These are phyloP conservation scores for Philaethria dido DNA, from an alignment of 2,888 invertebrate species.

Conservation along the genomic window DNA sequence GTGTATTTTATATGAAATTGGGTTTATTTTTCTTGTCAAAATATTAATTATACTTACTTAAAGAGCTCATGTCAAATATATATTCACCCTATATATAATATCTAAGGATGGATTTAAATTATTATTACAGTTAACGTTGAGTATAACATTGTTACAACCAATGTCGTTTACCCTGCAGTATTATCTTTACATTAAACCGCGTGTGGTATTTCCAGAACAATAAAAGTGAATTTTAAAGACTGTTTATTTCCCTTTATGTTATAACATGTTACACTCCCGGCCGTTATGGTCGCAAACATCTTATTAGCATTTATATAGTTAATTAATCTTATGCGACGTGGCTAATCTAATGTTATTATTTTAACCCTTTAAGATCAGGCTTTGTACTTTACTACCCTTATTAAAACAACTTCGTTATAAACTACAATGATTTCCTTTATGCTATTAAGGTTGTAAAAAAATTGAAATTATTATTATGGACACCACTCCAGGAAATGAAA, in stretches of 20 bases:
- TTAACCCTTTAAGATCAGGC: constrained; percentile 22
- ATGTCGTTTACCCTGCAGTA: background rate
- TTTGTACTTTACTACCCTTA: constrained; percentile 3
- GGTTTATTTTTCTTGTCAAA: too few species aligned
- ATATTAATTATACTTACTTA: too few species aligned
- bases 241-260: constrained; percentile 13
- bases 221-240: constrained; percentile 4
- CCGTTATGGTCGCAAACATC: constrained; percentile 19
- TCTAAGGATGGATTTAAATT: too few species aligned
- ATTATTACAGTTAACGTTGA: background rate
- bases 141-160: background rate
- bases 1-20: too few species aligned
- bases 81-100: too few species aligned
- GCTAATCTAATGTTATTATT: constrained; percentile 31
- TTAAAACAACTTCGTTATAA: constrained; percentile 16
- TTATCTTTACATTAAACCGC: constrained; percentile 3
- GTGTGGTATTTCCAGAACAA: background rate
- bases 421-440: background rate
- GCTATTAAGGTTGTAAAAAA: background rate
- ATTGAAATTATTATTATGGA: too few species aligned
- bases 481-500: too few species aligned
- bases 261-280: background rate
- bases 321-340: constrained; percentile 29
- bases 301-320: constrained; percentile 34
- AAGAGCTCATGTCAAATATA: too few species aligned